These are phyloP conservation scores for Momotus momota DNA, from an alignment of 2,797 vertebrate genomes.

Conservation along the genomic window DNA sequence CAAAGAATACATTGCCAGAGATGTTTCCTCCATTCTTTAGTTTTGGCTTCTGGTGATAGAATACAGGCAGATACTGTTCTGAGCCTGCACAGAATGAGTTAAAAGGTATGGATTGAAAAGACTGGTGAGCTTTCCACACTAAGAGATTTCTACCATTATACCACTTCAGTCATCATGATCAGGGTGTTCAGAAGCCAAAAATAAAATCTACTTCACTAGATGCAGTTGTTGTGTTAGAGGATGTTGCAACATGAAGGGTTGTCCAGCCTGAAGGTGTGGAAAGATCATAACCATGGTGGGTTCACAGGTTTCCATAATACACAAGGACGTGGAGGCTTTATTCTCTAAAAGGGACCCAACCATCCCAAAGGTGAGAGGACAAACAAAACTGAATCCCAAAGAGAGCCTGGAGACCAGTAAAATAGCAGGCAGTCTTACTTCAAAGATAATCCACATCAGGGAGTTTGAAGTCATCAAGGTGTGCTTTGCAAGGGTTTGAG, in stretches of 20 bases:
- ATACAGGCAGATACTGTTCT: not conserved
- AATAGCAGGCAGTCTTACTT: not conserved
- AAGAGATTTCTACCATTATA: not conserved
- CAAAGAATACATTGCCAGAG: not conserved
- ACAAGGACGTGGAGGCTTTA: not conserved
- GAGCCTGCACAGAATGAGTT: not conserved
- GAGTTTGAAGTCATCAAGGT: not conserved
- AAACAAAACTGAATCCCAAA: not conserved
- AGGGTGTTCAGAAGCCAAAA: not conserved
- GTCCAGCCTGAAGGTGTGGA: not conserved
- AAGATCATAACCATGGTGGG: not conserved
- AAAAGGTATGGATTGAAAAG: not conserved
- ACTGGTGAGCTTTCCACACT: not conserved
- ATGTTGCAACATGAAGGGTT: not conserved
- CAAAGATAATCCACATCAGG: not conserved
- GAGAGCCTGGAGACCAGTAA: too few relatives aligned
- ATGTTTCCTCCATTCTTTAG: not conserved
- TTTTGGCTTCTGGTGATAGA: not conserved
- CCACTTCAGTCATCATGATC: not conserved
- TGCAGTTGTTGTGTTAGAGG: not conserved
- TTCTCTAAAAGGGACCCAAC: not conserved
- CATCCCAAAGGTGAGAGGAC: not conserved
- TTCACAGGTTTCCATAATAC: accelerated
- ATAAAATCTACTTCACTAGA: not conserved
- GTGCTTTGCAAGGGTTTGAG: accelerated